Evolutionary conservation across 2,888 invertebrate species (phyloP).

Genomic region (Melanargia galathea): DNA sequence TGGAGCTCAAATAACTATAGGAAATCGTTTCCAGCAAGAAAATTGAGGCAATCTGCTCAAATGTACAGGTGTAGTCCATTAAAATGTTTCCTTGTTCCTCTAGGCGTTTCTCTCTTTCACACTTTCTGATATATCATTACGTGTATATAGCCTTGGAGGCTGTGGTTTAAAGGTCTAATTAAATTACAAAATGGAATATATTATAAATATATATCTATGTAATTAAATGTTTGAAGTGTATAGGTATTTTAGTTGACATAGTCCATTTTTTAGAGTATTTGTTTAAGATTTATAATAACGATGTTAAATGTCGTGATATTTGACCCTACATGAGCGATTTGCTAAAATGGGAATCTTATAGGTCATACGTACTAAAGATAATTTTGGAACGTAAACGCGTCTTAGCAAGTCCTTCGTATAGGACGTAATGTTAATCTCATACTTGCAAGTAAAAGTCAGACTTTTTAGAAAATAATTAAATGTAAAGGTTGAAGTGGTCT

Average conservation of each 20-base stretch:
- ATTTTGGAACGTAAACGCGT: no score
- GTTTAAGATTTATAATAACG: slow-evolving; percentile 12
- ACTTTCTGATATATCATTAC: slow-evolving; percentile 34
- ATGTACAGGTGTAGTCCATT: slow-evolving; percentile 64
- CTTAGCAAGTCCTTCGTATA: background rate
- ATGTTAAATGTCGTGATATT: background rate
- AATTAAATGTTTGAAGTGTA: slow-evolving; percentile 31
- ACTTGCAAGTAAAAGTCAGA: no score
- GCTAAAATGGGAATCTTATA: background rate
- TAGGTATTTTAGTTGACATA: slow-evolving; percentile 20
- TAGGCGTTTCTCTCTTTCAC: slow-evolving; percentile 53
- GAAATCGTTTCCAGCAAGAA: slow-evolving; percentile 34
- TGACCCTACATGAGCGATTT: slow-evolving; percentile 11
- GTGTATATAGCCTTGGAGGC: slow-evolving; percentile 67
- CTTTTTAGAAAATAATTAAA: background rate
- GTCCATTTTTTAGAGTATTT: slow-evolving; percentile 31
- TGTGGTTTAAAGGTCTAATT: slow-evolving; percentile 61
- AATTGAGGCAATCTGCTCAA: slow-evolving; percentile 64
- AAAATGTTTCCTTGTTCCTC: slow-evolving; percentile 53
- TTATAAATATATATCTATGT: slow-evolving; percentile 36
- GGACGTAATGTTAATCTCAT: no score
- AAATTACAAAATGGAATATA: slow-evolving; percentile 40
- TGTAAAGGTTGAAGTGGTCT: no score
- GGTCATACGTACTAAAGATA: background rate
- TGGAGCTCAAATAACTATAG: slow-evolving; percentile 8